Conservation (phyloP, 2,888 invertebrate genomes). For the Caprella mutica region DNA sequence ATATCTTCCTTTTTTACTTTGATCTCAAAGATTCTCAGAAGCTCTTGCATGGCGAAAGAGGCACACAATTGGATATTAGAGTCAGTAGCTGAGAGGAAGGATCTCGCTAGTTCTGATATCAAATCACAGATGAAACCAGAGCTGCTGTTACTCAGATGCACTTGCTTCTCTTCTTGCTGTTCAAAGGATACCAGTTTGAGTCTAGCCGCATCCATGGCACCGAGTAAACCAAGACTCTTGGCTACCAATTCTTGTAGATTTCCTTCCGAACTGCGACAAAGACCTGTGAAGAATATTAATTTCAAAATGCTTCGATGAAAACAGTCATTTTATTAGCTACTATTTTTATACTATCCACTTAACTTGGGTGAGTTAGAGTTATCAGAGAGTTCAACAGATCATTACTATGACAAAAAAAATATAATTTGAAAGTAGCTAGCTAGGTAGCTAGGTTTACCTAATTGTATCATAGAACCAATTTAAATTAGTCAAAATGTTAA, state of each 20-base stretch:
- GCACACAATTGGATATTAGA: constrained; percentile 33
- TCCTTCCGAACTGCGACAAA: constrained; percentile 21
- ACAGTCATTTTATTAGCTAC: background rate
- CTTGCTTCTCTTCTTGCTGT: background rate
- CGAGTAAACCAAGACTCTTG: constrained; percentile 29
- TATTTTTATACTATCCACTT: too few relatives aligned
- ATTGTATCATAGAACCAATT: too few relatives aligned
- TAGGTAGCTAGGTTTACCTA: too few relatives aligned
- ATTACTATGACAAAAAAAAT: too few relatives aligned
- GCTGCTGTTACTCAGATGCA: background rate
- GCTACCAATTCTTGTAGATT: constrained; percentile 22
- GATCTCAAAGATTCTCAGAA: constrained; percentile 28
- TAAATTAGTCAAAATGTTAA: too few relatives aligned
- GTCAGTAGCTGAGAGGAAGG: constrained; percentile 30
- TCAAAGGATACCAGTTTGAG: too few relatives aligned
- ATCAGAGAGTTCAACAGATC: too few relatives aligned
- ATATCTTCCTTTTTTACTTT: constrained; percentile 11
- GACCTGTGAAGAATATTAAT: constrained; percentile 5
- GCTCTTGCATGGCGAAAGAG: constrained; percentile 33
- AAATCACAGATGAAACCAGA: constrained; percentile 20
- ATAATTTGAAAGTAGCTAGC: too few relatives aligned
- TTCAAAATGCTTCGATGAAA: background rate
- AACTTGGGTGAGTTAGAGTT: too few relatives aligned
- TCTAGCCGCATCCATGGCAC: constrained; percentile 32
- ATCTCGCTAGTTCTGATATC: constrained; percentile 26